Base-by-base conservation (phyloP, 2,888 invertebrate genomes). In the Periphyllus acericola region DNA sequence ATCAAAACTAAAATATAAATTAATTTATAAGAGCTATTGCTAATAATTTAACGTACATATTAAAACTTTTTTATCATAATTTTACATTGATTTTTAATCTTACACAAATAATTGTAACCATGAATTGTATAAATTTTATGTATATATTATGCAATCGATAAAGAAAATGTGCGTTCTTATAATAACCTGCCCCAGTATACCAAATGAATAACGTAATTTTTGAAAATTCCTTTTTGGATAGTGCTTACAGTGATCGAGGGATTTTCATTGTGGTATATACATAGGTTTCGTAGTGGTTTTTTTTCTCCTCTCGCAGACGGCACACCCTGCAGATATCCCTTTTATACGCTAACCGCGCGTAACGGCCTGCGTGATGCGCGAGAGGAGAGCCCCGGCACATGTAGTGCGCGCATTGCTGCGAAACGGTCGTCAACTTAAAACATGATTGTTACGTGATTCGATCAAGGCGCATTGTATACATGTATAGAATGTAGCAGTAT, bases 391-490 rank as follows among this genome's bases (percentile, higher is more conserved):
- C n/a, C n/a, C 66, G 66, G 71, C 4, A 29, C 71, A 71, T n/a
- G 4, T 71, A 29, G 6, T n/a, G 29, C 3, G 29, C 68, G 68
- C 60, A 17, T 36, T 19, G 21, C 60, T 19, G 29, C 83, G 36
- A 66, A 76, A 76, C 84, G 25, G 84, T 76, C 46, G 84, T 84
- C 76, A 66, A 76, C 46, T 76, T 84, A 86, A 86, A 79, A 80
- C 87, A 80, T 81, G 87, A 87, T 87, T 87, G 87, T 87, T 87
- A 87, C 87, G 87, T 87, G 87, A 87, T 80, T 87, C 87, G 80
- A 87, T 87, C 87, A 87, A 80, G 55, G 40, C 80, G 29, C 1
- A 14, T 25, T 25, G 32, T 78, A 36, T 74, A 36, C 21, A 0
- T n/a, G 9, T 29, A 76, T 76, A 78, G 3, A 29, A 14, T 29